Evolutionary conservation across 2,888 invertebrate species (phyloP), one percentile per base, ranked within the genome.

Genomic region (Agrotis ipsilon): DNA sequence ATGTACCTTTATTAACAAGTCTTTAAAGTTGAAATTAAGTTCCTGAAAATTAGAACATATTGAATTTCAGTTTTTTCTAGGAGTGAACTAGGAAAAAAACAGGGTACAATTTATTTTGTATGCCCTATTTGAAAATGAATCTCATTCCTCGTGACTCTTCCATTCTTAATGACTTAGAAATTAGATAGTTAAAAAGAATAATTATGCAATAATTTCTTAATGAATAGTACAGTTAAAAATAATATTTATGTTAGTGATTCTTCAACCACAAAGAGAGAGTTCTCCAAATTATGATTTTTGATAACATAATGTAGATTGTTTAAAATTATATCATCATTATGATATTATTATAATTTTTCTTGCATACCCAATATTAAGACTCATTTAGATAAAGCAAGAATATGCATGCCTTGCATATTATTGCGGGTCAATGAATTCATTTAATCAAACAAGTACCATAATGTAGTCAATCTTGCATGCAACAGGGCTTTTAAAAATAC

Each of bases 231-330:
- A 60, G 45, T 49, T 51, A 7, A n/a, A 39, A 39, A 55, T 0
- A 51, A 49, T 21, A 24, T 49, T 19, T 16, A 18, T 52, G 21
- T 39, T 61, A 24, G 24, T 58, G 32, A 57, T 67, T 43, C 21
- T 18, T 16, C 9, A 54, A 78, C 78, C 74, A 78, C 70, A 62
- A 76, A 60, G 45, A 62, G 45, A 62, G 49, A 32, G 48, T 59
- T 14, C n/a, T 54, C 21, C 21, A 46, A 76, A 54, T 65, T 32
- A 59, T 51, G 21, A 43, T 52, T 75, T 19, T 0, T 68, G 2
- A 62, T 65, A 78, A 48, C 57, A 21, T 59, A 54, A 65, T 54
- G 16, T 27, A 7, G 27, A 9, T 57, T 39, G 9, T 45, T 52
- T 49, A 48, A 59, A 51, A 58, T 62, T 11, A 16, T 43, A 63